A percentile compares a stretch with the other conserved stretches of the same genome.
Evolutionary conservation across 2,888 invertebrate species (phyloP).

Genomic region (Deilephila porcellus): DNA sequence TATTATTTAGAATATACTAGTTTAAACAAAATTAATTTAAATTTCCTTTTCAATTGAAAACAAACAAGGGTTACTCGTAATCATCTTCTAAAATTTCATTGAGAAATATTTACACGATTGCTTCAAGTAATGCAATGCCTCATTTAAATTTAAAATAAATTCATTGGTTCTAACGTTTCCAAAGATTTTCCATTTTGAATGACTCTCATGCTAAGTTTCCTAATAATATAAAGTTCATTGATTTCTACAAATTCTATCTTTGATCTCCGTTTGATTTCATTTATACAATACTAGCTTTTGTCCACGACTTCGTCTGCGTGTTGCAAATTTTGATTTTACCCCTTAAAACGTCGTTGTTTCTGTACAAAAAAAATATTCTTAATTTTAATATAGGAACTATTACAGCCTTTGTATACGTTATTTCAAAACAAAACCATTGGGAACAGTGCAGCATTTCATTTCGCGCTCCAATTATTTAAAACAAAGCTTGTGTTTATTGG

Average conservation of each 20-base stretch:
- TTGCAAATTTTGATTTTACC: too few relatives aligned
- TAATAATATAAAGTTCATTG: neutral
- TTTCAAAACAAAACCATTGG: neutral
- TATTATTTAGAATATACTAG: too few relatives aligned
- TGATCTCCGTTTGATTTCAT: neutral
- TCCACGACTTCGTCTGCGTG: too few relatives aligned
- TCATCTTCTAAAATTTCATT: too few relatives aligned
- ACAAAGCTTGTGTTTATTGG: neutral
- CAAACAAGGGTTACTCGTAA: too few relatives aligned
- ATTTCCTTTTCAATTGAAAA: too few relatives aligned
- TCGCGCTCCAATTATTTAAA: conserved; percentile 6
- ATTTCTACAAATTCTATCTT: neutral
- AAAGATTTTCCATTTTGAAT: neutral
- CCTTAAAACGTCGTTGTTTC: too few relatives aligned
- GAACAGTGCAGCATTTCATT: neutral
- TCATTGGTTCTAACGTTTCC: neutral
- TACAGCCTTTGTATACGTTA: neutral
- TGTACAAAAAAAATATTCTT: too few relatives aligned
- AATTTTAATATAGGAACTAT: neutral
- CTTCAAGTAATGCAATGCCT: neutral
- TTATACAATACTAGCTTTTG: too few relatives aligned
- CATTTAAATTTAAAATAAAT: neutral
- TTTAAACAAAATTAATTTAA: too few relatives aligned
- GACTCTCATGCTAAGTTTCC: neutral
- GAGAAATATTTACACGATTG: too few relatives aligned